phyloP scores from a whole-genome alignment of 1,140 invertebrate species.

The Scaptodrosophila lebanonensis region DNA sequence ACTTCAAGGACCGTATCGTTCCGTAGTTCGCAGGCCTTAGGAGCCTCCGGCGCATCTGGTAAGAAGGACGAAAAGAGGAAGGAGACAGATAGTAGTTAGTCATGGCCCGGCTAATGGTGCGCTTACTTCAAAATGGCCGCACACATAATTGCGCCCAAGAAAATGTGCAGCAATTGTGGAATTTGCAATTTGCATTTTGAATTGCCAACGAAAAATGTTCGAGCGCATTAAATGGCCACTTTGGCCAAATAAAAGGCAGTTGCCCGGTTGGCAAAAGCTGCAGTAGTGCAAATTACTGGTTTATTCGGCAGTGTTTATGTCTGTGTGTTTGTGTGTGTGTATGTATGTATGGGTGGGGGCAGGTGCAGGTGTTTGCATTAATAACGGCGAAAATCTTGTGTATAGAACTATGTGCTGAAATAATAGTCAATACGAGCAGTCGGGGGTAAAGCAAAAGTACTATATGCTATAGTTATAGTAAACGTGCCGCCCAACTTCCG shows the following conservation, averaged over 20 bases:
- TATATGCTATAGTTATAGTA: slow-evolving; percentile 44
- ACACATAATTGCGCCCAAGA: not conserved
- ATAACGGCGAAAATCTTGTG: slow-evolving; percentile 38
- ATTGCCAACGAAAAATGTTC: no score
- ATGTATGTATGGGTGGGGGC: no score
- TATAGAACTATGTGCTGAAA: slow-evolving; percentile 11
- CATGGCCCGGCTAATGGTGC: slow-evolving; percentile 25
- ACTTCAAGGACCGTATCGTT: slow-evolving; percentile 85
- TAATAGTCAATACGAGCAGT: no score
- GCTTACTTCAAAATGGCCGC: slow-evolving; percentile 41
- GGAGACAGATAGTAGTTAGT: slow-evolving; percentile 41
- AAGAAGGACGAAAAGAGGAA: not conserved
- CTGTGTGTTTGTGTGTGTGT: no score
- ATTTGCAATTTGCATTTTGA: slow-evolving; percentile 44
- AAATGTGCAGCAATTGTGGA: slow-evolving; percentile 3
- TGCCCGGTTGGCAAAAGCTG: no score
- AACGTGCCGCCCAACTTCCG: slow-evolving; percentile 27
- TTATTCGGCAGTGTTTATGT: no score
- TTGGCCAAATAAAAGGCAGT: slow-evolving; percentile 45
- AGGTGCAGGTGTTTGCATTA: slow-evolving; percentile 38
- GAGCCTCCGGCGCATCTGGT: slow-evolving; percentile 83
- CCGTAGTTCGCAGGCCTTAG: slow-evolving; percentile 82
- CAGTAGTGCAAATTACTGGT: no score
- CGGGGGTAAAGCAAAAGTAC: no score
- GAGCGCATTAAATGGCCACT: slow-evolving; percentile 36